Evolutionary conservation across 2,113 vertebrate species (phyloP).

Genomic region (Marmota monax): DNA sequence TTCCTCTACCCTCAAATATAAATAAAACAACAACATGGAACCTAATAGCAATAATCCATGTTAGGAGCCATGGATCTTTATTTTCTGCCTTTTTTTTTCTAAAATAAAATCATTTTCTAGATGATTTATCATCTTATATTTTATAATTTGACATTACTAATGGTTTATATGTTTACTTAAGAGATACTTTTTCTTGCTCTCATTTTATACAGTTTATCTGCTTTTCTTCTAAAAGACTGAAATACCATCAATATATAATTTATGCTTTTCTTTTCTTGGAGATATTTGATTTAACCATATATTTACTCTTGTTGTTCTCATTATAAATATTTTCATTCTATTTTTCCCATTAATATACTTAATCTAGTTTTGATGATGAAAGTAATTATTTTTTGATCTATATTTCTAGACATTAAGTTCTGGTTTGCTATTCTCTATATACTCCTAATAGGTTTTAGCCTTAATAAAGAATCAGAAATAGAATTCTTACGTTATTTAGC

Average conservation of each 20-base stretch:
- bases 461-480: constrained; percentile 28
- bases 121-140: background rate
- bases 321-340: constrained; percentile 40
- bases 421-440: background rate
- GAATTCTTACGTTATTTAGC: background rate
- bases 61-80: constrained; percentile 20
- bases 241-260: constrained; percentile 29
- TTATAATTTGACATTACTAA: constrained; percentile 31
- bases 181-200: background rate
- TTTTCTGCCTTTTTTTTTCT: constrained; percentile 15
- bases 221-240: constrained; percentile 35
- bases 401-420: constrained; percentile 39
- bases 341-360: constrained; percentile 41
- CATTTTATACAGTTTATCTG: constrained; percentile 40
- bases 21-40: constrained; percentile 45
- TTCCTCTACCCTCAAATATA: background rate
- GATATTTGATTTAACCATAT: constrained; percentile 29
- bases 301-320: constrained; percentile 33
- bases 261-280: constrained; percentile 44
- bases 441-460: background rate
- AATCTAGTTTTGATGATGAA: constrained; percentile 25
- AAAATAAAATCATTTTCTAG: constrained; percentile 50
- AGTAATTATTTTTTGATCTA: constrained; percentile 17
- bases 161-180: background rate
- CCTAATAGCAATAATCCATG: background rate